Evolutionary conservation across 2,113 vertebrate genomes (phyloP), one percentile per base, ranked within the genome.

Genomic region (Bucco capensis): DNA sequence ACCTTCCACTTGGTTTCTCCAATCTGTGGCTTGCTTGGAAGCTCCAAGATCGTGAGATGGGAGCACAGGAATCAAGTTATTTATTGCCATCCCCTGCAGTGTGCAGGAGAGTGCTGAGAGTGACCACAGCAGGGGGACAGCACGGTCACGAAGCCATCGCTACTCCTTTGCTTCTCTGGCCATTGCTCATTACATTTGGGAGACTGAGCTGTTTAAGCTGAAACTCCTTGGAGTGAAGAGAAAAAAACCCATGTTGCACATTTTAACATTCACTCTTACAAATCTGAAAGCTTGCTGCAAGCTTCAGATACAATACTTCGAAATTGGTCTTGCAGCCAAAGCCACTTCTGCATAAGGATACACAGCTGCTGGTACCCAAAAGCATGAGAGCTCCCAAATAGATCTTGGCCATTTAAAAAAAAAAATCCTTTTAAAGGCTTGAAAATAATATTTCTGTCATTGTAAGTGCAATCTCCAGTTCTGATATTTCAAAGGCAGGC

Each of bases 311-410:
- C 64, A 94, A 88, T 95, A 93, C 95, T 96, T 95, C 94, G 93
- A 93, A 95, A 92, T 89, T 67, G 90, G 89, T 96, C 94, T 95
- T 94, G 88, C 93, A 95, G 95, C 90, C 92, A 95, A 95, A 95
- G 89, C 88, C 90, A 83, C 79, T 95, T 94, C 85, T 91, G 79
- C 83, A 93, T 88, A 83, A 92, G 94, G 93, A 96, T 94, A 95
- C 90, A 62, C 93, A 95, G 94, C 95, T 96, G 94, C 83, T 12
- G 49, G 76, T 92, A 92, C 85, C 90, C 88, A 94, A 83, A 91
- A 95, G 79, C 89, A 94, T 19, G 75, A 79, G 35, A 70, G 65
- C 49, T 94, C 90, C 95, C 91, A 94, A 94, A 95, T 95, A 91
- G 80, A 96, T 83, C 88, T 85, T 94, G 91, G 90, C 91, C 88